phyloP scores from a whole-genome alignment of 2,113 vertebrate species.

The Arizona elegans region DNA sequence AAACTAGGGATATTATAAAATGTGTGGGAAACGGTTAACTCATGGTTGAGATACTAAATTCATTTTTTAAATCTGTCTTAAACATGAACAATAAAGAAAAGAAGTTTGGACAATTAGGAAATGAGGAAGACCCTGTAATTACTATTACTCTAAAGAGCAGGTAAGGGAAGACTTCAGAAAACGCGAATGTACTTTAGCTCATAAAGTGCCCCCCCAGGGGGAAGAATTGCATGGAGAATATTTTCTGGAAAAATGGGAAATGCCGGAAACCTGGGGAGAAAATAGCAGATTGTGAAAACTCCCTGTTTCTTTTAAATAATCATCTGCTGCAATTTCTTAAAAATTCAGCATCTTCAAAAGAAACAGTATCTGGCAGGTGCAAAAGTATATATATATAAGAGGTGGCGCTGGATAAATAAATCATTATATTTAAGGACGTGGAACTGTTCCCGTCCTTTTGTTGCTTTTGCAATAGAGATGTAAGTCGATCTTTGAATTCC shows the following conservation, averaged over 20 bases:
- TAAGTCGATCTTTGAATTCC: not conserved
- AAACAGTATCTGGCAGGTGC: not conserved
- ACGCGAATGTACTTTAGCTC: conserved; percentile 40
- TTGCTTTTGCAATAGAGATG: not conserved
- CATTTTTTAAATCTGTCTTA: conserved; percentile 80
- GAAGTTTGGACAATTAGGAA: conserved; percentile 79
- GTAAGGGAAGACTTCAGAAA: conserved; percentile 61
- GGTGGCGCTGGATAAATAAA: not conserved
- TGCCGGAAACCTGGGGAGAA: conserved; percentile 4
- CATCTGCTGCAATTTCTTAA: not conserved
- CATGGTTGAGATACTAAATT: conserved; percentile 76
- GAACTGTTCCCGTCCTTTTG: not conserved
- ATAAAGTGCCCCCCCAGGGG: conserved; percentile 10
- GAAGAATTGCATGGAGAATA: not conserved
- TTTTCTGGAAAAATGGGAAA: conserved; percentile 20
- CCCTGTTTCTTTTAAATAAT: not conserved
- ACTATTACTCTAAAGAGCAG: conserved; percentile 73
- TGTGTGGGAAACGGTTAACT: conserved; percentile 64
- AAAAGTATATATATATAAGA: not conserved
- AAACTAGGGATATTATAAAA: conserved; percentile 59
- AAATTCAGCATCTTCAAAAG: not conserved
- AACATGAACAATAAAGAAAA: conserved; percentile 81
- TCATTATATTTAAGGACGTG: not conserved
- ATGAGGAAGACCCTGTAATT: conserved; percentile 76
- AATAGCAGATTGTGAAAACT: not conserved